phyloP scores from a whole-genome alignment of 2,797 vertebrate species.

The Capromys pilorides region DNA sequence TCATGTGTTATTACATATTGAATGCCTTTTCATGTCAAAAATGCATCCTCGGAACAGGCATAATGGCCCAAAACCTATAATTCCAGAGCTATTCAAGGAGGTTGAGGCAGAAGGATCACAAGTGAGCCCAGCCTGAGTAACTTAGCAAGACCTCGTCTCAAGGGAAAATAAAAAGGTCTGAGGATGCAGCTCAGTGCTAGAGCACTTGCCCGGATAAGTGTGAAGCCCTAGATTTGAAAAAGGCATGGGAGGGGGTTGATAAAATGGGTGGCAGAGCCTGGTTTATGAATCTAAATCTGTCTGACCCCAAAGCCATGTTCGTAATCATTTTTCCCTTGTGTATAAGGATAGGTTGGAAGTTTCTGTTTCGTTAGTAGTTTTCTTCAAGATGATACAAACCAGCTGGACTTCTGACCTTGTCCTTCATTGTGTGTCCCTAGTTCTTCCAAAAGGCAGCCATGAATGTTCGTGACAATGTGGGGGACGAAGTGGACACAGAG shows the following conservation, averaged over 20 bases:
- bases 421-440: constrained; percentile 79
- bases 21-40: constrained; percentile 38
- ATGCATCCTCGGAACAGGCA: neutral
- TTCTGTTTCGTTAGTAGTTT: neutral
- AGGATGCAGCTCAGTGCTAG: neutral
- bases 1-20: neutral
- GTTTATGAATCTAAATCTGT: neutral
- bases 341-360: neutral
- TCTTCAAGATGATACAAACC: neutral
- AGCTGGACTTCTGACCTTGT: constrained; percentile 10
- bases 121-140: neutral
- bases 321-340: neutral
- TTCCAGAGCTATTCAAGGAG: neutral
- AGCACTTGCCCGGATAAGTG: neutral
- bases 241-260: neutral
- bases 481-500: constrained; percentile 93
- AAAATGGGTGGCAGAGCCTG: neutral
- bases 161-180: neutral
- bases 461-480: constrained; percentile 95
- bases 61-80: neutral
- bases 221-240: neutral
- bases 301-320: neutral
- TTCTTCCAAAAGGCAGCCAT: constrained; percentile 95
- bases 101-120: neutral
- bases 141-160: neutral